Evolutionary conservation across 2,888 invertebrate species (phyloP).

Genomic region (Creontiades dilutus): DNA sequence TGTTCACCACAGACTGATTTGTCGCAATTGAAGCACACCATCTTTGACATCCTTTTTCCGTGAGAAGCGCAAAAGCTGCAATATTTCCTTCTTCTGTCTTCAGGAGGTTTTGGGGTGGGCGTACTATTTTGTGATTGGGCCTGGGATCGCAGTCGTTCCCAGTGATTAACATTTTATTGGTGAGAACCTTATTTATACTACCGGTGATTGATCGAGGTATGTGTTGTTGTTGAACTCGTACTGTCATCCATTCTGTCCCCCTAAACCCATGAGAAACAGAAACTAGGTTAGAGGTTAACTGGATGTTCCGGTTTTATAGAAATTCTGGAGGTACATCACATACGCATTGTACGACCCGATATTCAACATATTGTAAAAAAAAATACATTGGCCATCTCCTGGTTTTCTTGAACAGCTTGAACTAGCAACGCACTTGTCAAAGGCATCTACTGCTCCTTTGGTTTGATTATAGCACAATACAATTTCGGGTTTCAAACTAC

Average conservation of each 20-base stretch:
- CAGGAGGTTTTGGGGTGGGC: neutral
- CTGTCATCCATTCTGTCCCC: neutral
- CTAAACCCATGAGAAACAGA: no score
- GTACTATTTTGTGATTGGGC: no score
- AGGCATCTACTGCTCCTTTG: neutral
- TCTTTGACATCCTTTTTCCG: neutral
- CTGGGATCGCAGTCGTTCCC: no score
- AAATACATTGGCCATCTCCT: conserved; percentile 20
- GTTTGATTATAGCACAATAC: neutral
- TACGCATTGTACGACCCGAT: neutral
- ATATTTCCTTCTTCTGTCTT: neutral
- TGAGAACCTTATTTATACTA: neutral
- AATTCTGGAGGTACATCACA: neutral
- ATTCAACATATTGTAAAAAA: neutral
- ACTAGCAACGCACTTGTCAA: neutral
- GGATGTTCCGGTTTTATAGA: neutral
- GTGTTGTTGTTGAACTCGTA: neutral
- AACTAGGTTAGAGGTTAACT: neutral
- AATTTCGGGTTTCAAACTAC: neutral
- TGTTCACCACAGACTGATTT: neutral
- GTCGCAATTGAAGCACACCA: neutral
- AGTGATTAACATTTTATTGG: no score
- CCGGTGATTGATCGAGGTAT: neutral
- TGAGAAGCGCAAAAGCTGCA: neutral
- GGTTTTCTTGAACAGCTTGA: neutral